Percentiles rank a stretch among this genome's conserved stretches.
Conservation (phyloP, 2,888 invertebrate genomes). For the Lagria hirta region DNA sequence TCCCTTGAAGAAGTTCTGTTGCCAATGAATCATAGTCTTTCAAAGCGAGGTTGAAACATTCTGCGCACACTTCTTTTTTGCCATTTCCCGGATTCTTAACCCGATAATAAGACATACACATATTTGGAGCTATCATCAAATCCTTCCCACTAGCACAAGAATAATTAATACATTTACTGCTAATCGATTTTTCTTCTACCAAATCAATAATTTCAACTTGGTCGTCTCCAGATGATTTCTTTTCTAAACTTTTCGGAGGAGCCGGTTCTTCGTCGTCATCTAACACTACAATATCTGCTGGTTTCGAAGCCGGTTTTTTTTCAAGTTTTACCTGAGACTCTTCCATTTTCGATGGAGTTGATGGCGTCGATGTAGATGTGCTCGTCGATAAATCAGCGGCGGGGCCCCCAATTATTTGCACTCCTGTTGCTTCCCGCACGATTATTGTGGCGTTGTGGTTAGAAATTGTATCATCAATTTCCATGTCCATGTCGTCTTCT, state of each 20-base stretch:
- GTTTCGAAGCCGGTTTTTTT: conserved; percentile 3
- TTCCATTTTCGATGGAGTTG: neutral
- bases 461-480: conserved; percentile 47
- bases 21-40: conserved; percentile 48
- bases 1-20: conserved; percentile 35
- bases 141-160: conserved; percentile 55
- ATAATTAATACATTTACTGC: conserved; percentile 60
- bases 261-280: conserved; percentile 40
- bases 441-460: conserved; percentile 44
- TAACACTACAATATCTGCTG: conserved; percentile 38
- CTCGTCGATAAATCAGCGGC: no score
- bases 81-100: conserved; percentile 48
- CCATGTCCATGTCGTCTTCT: conserved; percentile 45
- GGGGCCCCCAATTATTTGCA: conserved; percentile 22
- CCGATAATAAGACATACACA: conserved; percentile 52
- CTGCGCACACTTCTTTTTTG: conserved; percentile 51
- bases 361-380: neutral
- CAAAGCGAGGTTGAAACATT: conserved; percentile 50
- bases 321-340: neutral
- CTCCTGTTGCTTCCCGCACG: conserved; percentile 32
- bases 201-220: conserved; percentile 46
- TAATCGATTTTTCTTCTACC: conserved; percentile 40
- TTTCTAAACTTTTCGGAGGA: no score
- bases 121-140: conserved; percentile 54
- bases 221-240: conserved; percentile 31